A percentile compares a stretch with the other conserved stretches of the same genome.
phyloP scores from a whole-genome alignment of 2,113 vertebrate species.

The Steatornis caripensis region DNA sequence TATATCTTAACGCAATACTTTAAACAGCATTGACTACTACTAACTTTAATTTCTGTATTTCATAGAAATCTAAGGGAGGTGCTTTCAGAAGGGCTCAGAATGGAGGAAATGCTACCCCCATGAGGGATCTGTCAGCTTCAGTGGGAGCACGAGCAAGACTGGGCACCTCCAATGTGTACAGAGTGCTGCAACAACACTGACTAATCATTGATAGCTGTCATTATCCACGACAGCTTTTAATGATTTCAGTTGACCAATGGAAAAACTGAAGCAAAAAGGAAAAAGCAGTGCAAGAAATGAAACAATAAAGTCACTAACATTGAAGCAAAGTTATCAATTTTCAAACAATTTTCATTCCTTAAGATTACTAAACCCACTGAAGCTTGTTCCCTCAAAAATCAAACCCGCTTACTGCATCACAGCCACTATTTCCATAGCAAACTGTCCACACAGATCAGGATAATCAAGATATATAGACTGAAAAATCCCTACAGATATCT shows the following conservation, averaged over 20 bases:
- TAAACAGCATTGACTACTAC: not conserved
- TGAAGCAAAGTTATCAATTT: not conserved
- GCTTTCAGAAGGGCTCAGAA: not conserved
- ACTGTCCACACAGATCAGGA: not conserved
- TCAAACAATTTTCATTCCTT: not conserved
- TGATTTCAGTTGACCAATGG: rapidly evolving
- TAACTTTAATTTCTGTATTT: not conserved
- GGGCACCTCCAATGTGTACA: not conserved
- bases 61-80: not conserved
- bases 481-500: not conserved
- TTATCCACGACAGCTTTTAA: not conserved
- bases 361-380: not conserved
- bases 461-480: not conserved
- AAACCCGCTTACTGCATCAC: not conserved
- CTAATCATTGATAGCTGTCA: not conserved
- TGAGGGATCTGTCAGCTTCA: not conserved
- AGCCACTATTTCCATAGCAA: not conserved
- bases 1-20: not conserved
- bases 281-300: not conserved
- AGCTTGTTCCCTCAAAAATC: not conserved
- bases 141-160: not conserved
- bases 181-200: not conserved
- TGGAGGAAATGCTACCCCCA: not conserved
- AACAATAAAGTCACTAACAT: not conserved
- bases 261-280: not conserved